Evolutionary conservation across 2,113 vertebrate genomes (phyloP), one percentile per base, ranked within the genome.

Genomic region (Spilogale gracilis): DNA sequence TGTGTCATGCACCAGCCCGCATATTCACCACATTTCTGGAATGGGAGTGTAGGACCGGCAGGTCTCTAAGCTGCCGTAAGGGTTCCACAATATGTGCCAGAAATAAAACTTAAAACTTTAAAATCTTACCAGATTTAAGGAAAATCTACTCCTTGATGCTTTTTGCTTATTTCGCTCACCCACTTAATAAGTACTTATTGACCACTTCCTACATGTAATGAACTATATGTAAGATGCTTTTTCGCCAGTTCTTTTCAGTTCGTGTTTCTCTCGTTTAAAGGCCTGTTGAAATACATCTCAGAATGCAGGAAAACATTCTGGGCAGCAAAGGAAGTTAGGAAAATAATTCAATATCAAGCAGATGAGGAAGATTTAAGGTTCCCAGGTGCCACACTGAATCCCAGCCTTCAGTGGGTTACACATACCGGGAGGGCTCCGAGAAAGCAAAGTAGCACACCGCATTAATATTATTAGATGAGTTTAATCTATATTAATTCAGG

Each of bases 291-390:
- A 52, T 30, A 18, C 45, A 54, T 25, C 54, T 63, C 14, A 56
- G 61, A 58, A 84, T 11, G 56, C 56, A 60, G 16, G 32, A 48
- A 96, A 88, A 45, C 18, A 56, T 13, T 83, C 48, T 61, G 60
- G 60, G 48, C 5, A 21, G 4, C 60, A 87, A 43, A 95, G 87
- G 4, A 60, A 81, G 56, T 90, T 48, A 76, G 52, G 48, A 71
- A 76, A 97, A 65, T 27, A 56, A 87, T 82, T 58, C 27, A 43
- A 48, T 80, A 61, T 69, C n/a, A 52, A 88, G 45, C 30, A 73
- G 30, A 63, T 78, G 54, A 89, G 50, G 78, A 88, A 94, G 88
- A 80, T 61, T 88, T 93, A 88, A 94, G 88, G 74, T 61, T 88
- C 91, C 60, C 25, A 63, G 8, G 18, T 56, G 61, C 78, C 67